These are phyloP conservation scores for Mus spretus DNA, from an alignment of 2,797 vertebrate genomes.

Conservation along the genomic window DNA sequence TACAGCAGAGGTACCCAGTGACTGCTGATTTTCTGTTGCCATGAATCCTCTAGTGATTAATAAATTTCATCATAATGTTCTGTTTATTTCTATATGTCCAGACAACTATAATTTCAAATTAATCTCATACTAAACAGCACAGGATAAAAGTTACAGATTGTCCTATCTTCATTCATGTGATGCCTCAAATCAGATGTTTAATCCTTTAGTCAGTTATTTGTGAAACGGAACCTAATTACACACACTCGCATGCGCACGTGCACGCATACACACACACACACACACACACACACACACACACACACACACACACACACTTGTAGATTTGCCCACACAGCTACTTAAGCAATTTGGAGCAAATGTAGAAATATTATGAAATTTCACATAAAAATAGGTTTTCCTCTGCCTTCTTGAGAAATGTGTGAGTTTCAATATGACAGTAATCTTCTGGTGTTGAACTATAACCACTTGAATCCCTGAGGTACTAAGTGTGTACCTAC, in stretches of 20 bases:
- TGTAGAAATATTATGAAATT: constrained; percentile 11
- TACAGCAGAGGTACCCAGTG: not conserved
- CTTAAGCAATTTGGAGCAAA: constrained; percentile 35
- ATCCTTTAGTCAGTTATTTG: not conserved
- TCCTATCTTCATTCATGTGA: not conserved
- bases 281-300: too few relatives aligned
- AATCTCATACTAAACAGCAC: not conserved
- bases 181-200: not conserved
- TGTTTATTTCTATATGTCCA: not conserved
- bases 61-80: not conserved
- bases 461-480: not conserved
- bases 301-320: not conserved
- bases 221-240: not conserved
- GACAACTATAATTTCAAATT: constrained; percentile 19
- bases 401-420: not conserved
- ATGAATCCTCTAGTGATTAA: not conserved
- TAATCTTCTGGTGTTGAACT: not conserved
- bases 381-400: not conserved
- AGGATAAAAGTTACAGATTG: not conserved
- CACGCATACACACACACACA: not conserved
- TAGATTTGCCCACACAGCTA: not conserved
- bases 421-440: not conserved
- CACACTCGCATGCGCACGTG: not conserved
- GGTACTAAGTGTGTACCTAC: too few relatives aligned
- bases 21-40: not conserved